These are phyloP conservation scores for Hylyphantes graminicola DNA, from an alignment of 1,140 invertebrate species.

Conservation along the genomic window DNA sequence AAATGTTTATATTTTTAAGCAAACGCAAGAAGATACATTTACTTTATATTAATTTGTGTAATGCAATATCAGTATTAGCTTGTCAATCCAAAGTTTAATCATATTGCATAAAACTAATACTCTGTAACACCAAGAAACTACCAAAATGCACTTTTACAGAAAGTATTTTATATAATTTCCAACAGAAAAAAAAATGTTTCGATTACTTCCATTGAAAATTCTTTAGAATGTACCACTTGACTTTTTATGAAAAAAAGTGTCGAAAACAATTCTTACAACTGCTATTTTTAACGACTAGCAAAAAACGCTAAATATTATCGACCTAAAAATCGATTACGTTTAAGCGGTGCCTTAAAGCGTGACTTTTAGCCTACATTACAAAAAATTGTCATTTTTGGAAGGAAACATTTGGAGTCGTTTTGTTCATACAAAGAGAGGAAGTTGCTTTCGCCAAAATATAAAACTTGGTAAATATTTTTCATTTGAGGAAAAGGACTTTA, in stretches of 20 bases:
- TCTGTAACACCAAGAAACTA: too few species aligned
- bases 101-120: too few species aligned
- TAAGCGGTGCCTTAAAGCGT: constrained; percentile 26
- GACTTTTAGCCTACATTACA: constrained; percentile 40
- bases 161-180: too few species aligned
- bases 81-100: too few species aligned
- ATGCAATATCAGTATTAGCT: too few species aligned
- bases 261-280: neutral
- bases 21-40: too few species aligned
- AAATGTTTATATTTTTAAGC: too few species aligned
- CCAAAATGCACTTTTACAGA: too few species aligned
- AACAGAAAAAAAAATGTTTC: too few species aligned
- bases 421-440: neutral
- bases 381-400: neutral
- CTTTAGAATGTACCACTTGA: too few species aligned
- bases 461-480: neutral
- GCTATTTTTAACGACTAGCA: constrained; percentile 25
- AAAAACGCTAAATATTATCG: constrained; percentile 44
- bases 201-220: too few species aligned
- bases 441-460: neutral
- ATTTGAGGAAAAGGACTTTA: neutral
- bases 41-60: too few species aligned
- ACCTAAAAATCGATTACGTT: constrained; percentile 40
- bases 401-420: neutral
- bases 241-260: neutral